Evolutionary conservation across 2,113 vertebrate genomes (phyloP), one percentile per base, ranked within the genome.

Genomic region (Lepidothrix coronata): DNA sequence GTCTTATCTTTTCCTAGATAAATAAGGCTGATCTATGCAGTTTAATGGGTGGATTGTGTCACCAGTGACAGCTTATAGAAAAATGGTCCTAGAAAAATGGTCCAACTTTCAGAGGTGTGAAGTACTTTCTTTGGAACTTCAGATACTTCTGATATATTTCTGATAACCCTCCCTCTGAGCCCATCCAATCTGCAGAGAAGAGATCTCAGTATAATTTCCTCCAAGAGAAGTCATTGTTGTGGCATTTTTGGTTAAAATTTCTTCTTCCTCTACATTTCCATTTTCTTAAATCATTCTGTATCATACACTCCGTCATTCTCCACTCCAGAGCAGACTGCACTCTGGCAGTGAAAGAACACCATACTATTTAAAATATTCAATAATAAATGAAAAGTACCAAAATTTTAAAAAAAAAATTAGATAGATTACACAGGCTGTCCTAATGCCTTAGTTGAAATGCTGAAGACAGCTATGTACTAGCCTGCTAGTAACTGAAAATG

Each of bases 401-500:
- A 71, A 62, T 59, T 33, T 16, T 48, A 86, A 76, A 76, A 77
- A 76, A 77, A 28, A 52, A 68, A 55, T 25, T 25, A 49, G 16
- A 51, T 27, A 51, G 24, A 16, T 48, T 55, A 83, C 37, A 80
- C 21, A 76, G 54, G 70, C 24, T 74, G n/a, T 66, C 68, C 52
- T 80, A 33, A 55, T 76, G 61, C 31, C 46, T 83, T 67, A 35
- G 28, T 48, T 91, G 63, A 92, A 89, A 76, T 37, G 46, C 46
- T 31, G 31, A 88, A 77, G 73, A 68, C 41, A 89, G 51, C 48
- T 46, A 49, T 41, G 62, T 94, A 52, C 25, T 52, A 93, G 59
- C 72, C 74, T 95, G 62, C 57, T 43, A 70, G 63, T 68, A 85
- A 75, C 52, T 84, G 67, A 85, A 96, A 95, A 92, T 83, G 43